These are phyloP conservation scores for Argyrosomus japonicus DNA, from an alignment of 2,113 vertebrate species.

Conservation along the genomic window DNA sequence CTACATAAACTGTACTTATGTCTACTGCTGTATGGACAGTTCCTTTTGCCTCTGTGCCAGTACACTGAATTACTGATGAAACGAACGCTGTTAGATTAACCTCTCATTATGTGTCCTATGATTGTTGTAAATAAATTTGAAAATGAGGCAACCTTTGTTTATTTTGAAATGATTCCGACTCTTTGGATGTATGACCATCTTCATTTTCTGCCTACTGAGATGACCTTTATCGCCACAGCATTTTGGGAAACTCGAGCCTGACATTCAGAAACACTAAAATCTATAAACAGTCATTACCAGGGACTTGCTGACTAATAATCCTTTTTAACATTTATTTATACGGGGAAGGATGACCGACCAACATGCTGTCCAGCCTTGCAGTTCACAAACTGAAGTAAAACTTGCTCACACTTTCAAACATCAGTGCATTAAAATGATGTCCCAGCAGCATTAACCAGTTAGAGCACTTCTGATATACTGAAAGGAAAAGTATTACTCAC, in stretches of 20 bases:
- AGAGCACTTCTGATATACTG: not conserved
- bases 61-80: conserved; percentile 17
- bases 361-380: not conserved
- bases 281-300: conserved; percentile 22
- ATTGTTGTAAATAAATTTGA: conserved; percentile 67
- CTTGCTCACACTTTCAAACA: not conserved
- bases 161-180: not conserved
- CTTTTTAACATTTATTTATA: conserved; percentile 13
- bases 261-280: conserved; percentile 30
- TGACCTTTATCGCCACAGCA: conserved; percentile 28
- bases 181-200: conserved; percentile 1
- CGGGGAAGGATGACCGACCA: not conserved
- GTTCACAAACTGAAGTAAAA: not conserved
- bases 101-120: conserved; percentile 7
- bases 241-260: conserved; percentile 24
- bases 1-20: not conserved
- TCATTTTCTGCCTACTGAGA: not conserved
- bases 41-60: conserved; percentile 16
- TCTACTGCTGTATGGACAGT: conserved; percentile 15
- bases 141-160: conserved; percentile 11
- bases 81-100: not conserved
- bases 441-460: not conserved
- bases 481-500: not conserved
- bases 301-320: conserved; percentile 2
- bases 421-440: not conserved